Conservation (phyloP, 2,888 invertebrate species). For the Autographa gamma region DNA sequence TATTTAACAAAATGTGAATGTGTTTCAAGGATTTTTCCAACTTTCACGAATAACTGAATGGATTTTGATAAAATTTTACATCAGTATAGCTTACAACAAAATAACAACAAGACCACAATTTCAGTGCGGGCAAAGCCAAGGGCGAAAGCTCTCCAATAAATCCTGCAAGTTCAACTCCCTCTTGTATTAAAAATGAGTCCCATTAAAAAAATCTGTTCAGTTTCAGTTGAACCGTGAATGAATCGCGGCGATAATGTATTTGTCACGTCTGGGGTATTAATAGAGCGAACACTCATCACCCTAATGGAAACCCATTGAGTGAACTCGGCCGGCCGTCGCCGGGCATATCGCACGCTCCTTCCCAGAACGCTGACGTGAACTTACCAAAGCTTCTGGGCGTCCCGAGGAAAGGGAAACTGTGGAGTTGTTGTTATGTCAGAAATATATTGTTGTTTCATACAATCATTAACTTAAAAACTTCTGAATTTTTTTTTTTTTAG, state of each 20-base stretch:
- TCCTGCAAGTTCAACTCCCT: background rate
- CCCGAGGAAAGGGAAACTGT: conserved; percentile 30
- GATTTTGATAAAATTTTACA: too few relatives aligned
- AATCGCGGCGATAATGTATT: conserved; percentile 66
- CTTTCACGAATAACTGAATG: too few relatives aligned
- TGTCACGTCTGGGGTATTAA: conserved; percentile 72
- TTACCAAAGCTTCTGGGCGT: conserved; percentile 49
- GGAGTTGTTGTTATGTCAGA: conserved; percentile 22
- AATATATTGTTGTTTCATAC: too few relatives aligned
- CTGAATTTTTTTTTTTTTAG: too few relatives aligned
- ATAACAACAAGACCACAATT: too few relatives aligned
- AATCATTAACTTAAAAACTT: too few relatives aligned
- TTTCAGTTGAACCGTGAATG: conserved; percentile 65
- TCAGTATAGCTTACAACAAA: too few relatives aligned
- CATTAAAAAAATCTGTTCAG: conserved; percentile 41
- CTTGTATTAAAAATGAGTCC: conserved; percentile 11
- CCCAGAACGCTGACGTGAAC: conserved; percentile 68
- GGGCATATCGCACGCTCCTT: conserved; percentile 58
- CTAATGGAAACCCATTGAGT: conserved; percentile 70
- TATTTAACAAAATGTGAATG: too few relatives aligned
- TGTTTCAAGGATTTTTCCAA: too few relatives aligned
- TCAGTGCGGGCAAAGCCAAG: too few relatives aligned
- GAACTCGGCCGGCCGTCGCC: conserved; percentile 56
- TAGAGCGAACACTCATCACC: conserved; percentile 66
- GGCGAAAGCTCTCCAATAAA: background rate